Conservation (phyloP, 2,113 vertebrate species). For the Ictidomys tridecemlineatus region DNA sequence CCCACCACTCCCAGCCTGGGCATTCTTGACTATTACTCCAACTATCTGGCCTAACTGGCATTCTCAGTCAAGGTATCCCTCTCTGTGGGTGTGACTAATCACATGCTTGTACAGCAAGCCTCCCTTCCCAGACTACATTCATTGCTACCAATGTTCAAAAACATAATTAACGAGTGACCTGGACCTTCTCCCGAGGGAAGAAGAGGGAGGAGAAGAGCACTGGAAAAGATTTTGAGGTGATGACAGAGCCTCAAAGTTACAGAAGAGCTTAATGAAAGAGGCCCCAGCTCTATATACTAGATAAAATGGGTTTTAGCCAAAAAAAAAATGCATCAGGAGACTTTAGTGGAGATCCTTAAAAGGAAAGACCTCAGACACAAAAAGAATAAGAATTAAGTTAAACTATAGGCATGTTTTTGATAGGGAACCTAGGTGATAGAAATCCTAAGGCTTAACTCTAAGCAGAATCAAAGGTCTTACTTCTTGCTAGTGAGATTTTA, state of each 20-base stretch:
- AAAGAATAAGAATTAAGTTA: neutral
- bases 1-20: neutral
- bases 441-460: conserved; percentile 1
- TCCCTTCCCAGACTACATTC: neutral
- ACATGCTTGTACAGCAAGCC: neutral
- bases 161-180: conserved; percentile 62
- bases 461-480: conserved; percentile 24
- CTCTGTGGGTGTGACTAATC: neutral
- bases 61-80: neutral
- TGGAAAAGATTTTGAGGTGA: conserved; percentile 72
- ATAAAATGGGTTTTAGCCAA: neutral
- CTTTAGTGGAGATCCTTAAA: neutral
- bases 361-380: neutral
- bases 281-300: neutral
- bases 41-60: neutral
- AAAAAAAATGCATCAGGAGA: neutral
- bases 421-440: neutral
- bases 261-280: neutral
- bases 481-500: conserved; percentile 20
- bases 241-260: conserved; percentile 55
- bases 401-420: neutral
- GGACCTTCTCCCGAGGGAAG: neutral
- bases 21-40: neutral
- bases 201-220: neutral
- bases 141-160: conserved; percentile 40